Evolutionary conservation across 2,797 vertebrate species (phyloP), one percentile per base, ranked within the genome.

Genomic region (Pelochelys cantorii): DNA sequence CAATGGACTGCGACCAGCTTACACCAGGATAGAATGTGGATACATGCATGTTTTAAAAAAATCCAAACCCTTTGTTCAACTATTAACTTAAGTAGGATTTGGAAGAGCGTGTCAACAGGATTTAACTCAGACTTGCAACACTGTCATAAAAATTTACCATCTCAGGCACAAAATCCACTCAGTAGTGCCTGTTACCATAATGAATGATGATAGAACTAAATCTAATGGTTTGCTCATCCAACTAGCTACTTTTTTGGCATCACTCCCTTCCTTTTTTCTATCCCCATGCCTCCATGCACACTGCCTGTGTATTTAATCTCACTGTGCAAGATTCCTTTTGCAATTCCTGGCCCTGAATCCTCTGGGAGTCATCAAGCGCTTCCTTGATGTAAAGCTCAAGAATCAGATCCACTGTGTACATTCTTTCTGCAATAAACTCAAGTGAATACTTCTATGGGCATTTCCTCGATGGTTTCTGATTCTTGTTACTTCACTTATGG

Each of bases 201-300:
- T 52, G 25, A 14, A 0, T 1, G 22, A 48, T 34, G 81, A 89
- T 14, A 12, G 34, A 48, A 31, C 90, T 81, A 81, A 71, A 91
- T 37, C 56, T 1, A 62, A 25, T 29, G 15, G 85, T 83, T 79
- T 89, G 7, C 53, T 93, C 25, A 2, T 1, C 57, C 34, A 95
- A 55, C 29, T 71, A 65, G 18, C 18, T 52, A 52, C 37, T 20
- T 56, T 91, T 34, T 34, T 48, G 48, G n/a, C 59, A 55, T 68
- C 0, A 0, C 27, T 84, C 60, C n/a, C 74, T 62, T 68, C 79
- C n/a, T 12, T 42, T 6, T 0, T 0, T 53, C 34, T 82, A 6
- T 13, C 9, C 23, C 11, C n/a, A 56, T 18, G n/a, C 57, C 12
- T 57, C 29, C 55, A 52, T 0, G 0, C 5, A 9, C 56, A 78